These are phyloP conservation scores for Rhabditoides inermis DNA, from an alignment of 2,888 invertebrate genomes.

Conservation along the genomic window DNA sequence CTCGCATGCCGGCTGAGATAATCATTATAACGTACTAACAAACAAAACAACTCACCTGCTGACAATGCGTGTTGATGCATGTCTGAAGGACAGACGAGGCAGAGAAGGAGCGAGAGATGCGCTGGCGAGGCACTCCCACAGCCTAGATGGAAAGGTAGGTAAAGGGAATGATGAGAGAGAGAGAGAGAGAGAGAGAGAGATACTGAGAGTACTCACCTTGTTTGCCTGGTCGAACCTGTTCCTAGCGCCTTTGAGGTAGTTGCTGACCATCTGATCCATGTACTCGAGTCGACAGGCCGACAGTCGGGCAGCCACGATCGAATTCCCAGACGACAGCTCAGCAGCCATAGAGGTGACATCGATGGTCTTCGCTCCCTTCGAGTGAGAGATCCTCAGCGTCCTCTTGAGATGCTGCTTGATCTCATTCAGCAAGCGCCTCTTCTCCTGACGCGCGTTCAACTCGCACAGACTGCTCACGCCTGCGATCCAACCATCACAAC, in stretches of 20 bases:
- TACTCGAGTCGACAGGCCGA: conserved; percentile 42
- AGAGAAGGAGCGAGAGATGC: conserved; percentile 45
- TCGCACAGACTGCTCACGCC: too few relatives aligned
- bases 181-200: not conserved
- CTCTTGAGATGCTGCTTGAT: conserved; percentile 25
- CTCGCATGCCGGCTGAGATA: conserved; percentile 38
- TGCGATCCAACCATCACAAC: not conserved
- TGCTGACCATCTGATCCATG: conserved; percentile 41
- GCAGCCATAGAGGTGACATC: conserved; percentile 27
- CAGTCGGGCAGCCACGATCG: conserved; percentile 41
- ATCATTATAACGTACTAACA: conserved; percentile 1
- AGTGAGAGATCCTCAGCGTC: conserved; percentile 16
- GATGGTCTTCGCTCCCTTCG: conserved; percentile 21
- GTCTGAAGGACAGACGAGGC: conserved; percentile 40
- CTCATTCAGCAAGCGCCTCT: conserved; percentile 29
- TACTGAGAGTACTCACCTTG: conserved; percentile 2
- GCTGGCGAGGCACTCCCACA: too few relatives aligned
- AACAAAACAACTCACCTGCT: conserved; percentile 16
- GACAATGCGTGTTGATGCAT: conserved; percentile 45
- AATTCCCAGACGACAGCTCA: conserved; percentile 31
- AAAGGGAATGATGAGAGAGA: not conserved
- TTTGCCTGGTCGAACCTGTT: conserved; percentile 25
- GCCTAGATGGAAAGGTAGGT: too few relatives aligned
- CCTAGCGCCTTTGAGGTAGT: conserved; percentile 43
- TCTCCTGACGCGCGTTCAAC: too few relatives aligned